Evolutionary conservation across 2,888 invertebrate genomes (phyloP).

Genomic region (Linnaemya tessellans): DNA sequence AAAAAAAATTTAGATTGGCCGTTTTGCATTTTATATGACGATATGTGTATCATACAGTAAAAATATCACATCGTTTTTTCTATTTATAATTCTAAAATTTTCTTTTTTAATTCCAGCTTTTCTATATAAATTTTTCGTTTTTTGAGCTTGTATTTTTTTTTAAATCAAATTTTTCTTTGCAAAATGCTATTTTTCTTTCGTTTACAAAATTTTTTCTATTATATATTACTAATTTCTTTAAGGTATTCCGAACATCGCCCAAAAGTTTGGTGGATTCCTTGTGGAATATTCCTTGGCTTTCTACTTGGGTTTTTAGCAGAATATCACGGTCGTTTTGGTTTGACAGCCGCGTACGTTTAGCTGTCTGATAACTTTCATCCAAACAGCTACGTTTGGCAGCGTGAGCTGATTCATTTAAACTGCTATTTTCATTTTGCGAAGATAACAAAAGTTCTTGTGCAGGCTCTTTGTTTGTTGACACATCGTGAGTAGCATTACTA

Average conservation of each 20-base stretch:
- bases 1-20: too few species aligned
- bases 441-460: constrained; percentile 41
- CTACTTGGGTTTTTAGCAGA: neutral
- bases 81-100: too few species aligned
- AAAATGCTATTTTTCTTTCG: too few species aligned
- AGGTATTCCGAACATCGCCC: constrained; percentile 18
- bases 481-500: constrained; percentile 17
- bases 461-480: constrained; percentile 44
- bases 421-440: constrained; percentile 31
- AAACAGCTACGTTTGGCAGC: constrained; percentile 34
- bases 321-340: constrained; percentile 41
- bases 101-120: too few species aligned
- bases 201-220: constrained; percentile 31
- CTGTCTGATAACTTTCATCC: too few species aligned
- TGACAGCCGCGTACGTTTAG: constrained; percentile 37
- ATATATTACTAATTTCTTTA: constrained; percentile 43
- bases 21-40: too few species aligned
- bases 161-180: constrained; percentile 31
- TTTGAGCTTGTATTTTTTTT: constrained; percentile 32
- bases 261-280: constrained; percentile 7
- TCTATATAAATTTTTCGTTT: constrained; percentile 47
- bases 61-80: too few species aligned
- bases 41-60: too few species aligned
- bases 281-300: too few species aligned
- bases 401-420: constrained; percentile 4